These are phyloP conservation scores for Bedellia somnulentella DNA, from an alignment of 2,888 invertebrate genomes.

Conservation along the genomic window DNA sequence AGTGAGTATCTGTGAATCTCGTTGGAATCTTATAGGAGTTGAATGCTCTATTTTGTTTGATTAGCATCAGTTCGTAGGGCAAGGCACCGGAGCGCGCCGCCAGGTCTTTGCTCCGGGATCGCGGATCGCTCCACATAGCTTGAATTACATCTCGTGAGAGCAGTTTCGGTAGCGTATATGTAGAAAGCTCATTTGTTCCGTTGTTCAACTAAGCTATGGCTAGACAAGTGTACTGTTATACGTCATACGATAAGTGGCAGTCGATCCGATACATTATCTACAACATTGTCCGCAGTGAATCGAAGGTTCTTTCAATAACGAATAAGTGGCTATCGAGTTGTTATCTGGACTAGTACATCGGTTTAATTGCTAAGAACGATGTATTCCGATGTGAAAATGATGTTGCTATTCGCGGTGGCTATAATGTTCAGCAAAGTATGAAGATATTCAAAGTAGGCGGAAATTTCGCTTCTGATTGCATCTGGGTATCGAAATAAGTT, in stretches of 20 bases:
- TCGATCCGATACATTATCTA: conserved; percentile 31
- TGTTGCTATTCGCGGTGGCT: too few relatives aligned
- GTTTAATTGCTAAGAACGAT: too few relatives aligned
- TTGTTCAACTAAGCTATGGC: conserved; percentile 9
- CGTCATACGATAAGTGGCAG: conserved; percentile 24
- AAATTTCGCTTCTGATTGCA: too few relatives aligned
- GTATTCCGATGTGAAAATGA: too few relatives aligned
- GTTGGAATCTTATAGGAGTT: conserved; percentile 18
- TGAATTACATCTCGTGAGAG: conserved; percentile 22
- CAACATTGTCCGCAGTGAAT: conserved; percentile 25
- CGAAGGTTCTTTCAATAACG: conserved; percentile 28
- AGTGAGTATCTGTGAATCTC: conserved; percentile 32
- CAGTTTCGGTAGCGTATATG: too few relatives aligned
- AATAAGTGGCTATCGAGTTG: conserved; percentile 31
- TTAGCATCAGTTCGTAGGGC: conserved; percentile 29
- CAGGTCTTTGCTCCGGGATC: conserved; percentile 4
- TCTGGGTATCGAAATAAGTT: too few relatives aligned
- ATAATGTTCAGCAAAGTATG: too few relatives aligned
- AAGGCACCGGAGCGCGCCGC: conserved; percentile 34
- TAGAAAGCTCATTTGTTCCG: neutral
- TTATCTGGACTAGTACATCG: too few relatives aligned
- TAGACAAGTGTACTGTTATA: conserved; percentile 30
- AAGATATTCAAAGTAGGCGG: too few relatives aligned
- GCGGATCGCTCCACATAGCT: conserved; percentile 21
- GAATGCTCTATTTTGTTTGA: conserved; percentile 31